Conservation (phyloP, 2,888 invertebrate genomes). For the Rhaphigaster nebulosa region DNA sequence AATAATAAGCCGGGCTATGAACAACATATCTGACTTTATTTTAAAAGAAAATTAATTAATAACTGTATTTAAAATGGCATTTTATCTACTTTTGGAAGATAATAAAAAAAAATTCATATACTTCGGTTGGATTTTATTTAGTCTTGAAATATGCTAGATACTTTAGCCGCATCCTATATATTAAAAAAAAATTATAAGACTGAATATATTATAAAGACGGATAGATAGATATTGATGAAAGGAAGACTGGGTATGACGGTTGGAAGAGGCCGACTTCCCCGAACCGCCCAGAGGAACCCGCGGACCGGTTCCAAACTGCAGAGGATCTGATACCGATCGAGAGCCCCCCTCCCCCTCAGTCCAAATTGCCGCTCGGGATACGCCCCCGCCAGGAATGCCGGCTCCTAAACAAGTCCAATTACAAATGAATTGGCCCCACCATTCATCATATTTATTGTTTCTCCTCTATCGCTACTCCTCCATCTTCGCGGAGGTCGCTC, state of each 20-base stretch:
- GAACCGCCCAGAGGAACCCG: not conserved
- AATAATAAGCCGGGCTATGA: no score
- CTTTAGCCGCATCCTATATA: no score
- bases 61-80: no score
- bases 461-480: conserved; percentile 6
- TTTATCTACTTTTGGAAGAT: no score
- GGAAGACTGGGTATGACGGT: not conserved
- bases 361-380: not conserved
- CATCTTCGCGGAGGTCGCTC: conserved; percentile 28
- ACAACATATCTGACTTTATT: no score
- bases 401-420: conserved; percentile 37
- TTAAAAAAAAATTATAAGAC: no score
- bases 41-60: no score
- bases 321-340: not conserved
- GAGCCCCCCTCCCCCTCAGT: not conserved
- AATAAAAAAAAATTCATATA: no score
- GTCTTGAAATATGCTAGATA: no score
- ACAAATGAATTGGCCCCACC: conserved; percentile 33
- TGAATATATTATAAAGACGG: no score
- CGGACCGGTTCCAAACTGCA: not conserved
- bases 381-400: conserved; percentile 32
- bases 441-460: conserved; percentile 38
- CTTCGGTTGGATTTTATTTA: no score
- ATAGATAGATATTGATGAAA: not conserved
- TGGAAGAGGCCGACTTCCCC: not conserved